Base-by-base conservation (phyloP, 64 coral and sea anemone genomes). In the Acropora yongei region DNA sequence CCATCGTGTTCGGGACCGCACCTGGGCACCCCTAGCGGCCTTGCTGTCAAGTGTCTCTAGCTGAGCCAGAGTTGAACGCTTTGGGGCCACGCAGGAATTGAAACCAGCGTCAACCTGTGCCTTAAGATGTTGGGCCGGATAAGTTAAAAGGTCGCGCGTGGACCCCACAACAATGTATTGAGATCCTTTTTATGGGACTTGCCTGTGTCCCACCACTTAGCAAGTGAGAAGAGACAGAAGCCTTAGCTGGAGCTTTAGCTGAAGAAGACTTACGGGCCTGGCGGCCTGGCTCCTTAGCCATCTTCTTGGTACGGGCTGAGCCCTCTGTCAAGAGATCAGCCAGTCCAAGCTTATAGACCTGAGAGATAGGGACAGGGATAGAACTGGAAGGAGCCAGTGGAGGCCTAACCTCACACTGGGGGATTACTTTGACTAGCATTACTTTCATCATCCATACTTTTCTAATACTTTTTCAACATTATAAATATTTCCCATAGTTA, bases 171-270 rank as follows among this genome's bases (percentile, higher is more conserved):
- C 1, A 6, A 72, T 79, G 19, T 30, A 30, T 81, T 40, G 2
- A 89, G 79, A 14, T 8, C 17, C 17, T 91, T 86, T 0, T 90
- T n/a, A 48, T 30, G n/a, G 2, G 8, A 1, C 12, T 95, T 95
- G 0, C 93, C 81, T 9, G 41, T 60, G 0, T 95, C 88, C 93
- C 93, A 95, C 88, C 93, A 95, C 5, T 85, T 86, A 13, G 75
- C 44, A 14, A 87, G 55, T 20, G 74, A 30, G 30, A 30, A 30
- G 30, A 30, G 30, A 30, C 30, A 30, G 30, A 30, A 30, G 30
- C 30, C 30, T 30, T 30, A 30, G 30, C 30, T 30, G 30, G 30
- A 30, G 30, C 30, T 30, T 30, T 30, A 30, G 30, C 30, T 30
- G 30, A 30, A 30, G 30, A 30, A 30, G 30, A 30, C 30, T 30